Evolutionary conservation across 2,113 vertebrate species (phyloP), one percentile per base, ranked within the genome.

Genomic region (Passer domesticus): DNA sequence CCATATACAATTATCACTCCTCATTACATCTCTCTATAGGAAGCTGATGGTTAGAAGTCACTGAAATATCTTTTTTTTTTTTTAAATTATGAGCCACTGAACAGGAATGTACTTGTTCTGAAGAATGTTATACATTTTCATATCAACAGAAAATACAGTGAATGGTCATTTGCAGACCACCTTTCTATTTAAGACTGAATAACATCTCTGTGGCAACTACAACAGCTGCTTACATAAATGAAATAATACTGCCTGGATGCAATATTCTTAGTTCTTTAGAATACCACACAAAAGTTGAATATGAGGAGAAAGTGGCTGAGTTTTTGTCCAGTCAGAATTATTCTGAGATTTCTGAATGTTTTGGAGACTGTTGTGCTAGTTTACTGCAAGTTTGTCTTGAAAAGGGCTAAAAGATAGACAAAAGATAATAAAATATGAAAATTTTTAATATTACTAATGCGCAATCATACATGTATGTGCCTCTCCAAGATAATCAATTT

Each of bases 191-290:
- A 60, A 91, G 35, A 59, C 10, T 77, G 44, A 91, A n/a, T 82
- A 95, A 68, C 44, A 89, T 87, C 76, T 94, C 93, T 91, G 87
- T 88, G 85, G 82, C 59, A 96, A 90, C 90, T 80, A 56, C n/a
- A 85, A 66, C 72, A 86, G 60, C 73, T 81, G 30, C 46, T 90
- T 81, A 86, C 15, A 13, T 56, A 59, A 75, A 68, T 70, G 75
- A 94, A 94, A 77, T 74, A 89, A 68, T 75, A 77, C 25, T 86
- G 30, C 3, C 1, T 43, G 55, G 62, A 74, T 39, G 33, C 62
- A 77, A 59, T 39, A 49, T 39, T 86, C 72, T 62, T 72, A 35
- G 50, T 52, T 83, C 93, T 52, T 83, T 94, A 60, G 28, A 93
- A 46, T 0, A 70, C 25, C n/a, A n/a, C n/a, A n/a, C n/a, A n/a